phyloP scores from a whole-genome alignment of 1,140 invertebrate species.

The Thaumatotibia leucotreta region DNA sequence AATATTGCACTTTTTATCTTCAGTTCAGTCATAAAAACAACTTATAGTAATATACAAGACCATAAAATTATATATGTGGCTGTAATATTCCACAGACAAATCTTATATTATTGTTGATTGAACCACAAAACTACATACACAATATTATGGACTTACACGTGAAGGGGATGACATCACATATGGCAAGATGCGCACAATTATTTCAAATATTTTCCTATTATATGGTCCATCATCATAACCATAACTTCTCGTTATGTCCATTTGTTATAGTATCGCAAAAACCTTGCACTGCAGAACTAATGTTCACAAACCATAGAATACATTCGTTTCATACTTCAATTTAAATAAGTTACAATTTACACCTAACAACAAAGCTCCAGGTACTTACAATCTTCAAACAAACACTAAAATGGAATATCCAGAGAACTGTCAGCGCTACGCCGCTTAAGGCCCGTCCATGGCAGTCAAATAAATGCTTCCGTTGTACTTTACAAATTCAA shows the following conservation, averaged over 20 bases:
- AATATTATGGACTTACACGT: background rate
- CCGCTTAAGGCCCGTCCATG: background rate
- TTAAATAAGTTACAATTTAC: constrained; percentile 13
- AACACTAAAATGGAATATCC: constrained; percentile 8
- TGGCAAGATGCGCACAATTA: background rate
- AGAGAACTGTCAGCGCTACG: constrained; percentile 6
- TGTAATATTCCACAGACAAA: background rate
- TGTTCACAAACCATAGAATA: too few relatives aligned
- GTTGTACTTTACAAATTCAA: too few relatives aligned
- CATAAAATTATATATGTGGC: background rate
- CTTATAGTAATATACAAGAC: background rate
- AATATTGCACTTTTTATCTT: background rate
- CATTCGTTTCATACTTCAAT: too few relatives aligned
- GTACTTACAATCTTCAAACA: background rate
- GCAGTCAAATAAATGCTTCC: background rate
- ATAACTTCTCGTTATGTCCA: background rate
- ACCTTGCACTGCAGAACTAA: constrained; percentile 13
- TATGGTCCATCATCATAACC: background rate
- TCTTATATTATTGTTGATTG: too few relatives aligned
- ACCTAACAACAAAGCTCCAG: constrained; percentile 7
- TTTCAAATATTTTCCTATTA: background rate
- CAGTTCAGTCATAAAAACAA: background rate
- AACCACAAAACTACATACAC: too few relatives aligned
- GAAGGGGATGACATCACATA: background rate
- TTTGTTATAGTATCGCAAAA: background rate